phyloP scores from a whole-genome alignment of 2,113 vertebrate species.

The Seriola dumerili region DNA sequence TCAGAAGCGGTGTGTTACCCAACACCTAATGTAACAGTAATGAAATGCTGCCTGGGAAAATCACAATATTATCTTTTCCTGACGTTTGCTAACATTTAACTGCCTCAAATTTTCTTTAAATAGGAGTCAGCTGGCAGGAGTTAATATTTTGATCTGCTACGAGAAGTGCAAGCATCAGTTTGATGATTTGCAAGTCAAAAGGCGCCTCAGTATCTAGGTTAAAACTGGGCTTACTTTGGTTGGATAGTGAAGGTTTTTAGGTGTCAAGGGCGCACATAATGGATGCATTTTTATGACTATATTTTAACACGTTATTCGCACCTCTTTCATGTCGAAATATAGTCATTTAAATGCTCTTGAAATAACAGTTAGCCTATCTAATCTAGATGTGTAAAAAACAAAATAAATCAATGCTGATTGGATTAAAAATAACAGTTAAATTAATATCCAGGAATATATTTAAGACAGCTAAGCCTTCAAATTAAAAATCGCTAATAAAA shows the following conservation, averaged over 20 bases:
- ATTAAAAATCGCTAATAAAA: no score
- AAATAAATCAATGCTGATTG: not conserved
- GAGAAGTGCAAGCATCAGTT: not conserved
- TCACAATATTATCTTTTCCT: not conserved
- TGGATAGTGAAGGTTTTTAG: not conserved
- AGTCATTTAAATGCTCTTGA: not conserved
- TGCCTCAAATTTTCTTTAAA: not conserved
- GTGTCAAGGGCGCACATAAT: not conserved
- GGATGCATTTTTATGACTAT: not conserved
- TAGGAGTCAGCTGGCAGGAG: not conserved
- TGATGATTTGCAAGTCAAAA: slow-evolving; percentile 20
- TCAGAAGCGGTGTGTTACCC: not conserved
- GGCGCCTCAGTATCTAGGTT: not conserved
- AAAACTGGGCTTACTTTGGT: not conserved
- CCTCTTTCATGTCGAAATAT: no score
- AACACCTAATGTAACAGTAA: not conserved
- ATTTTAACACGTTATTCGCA: not conserved
- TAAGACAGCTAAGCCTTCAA: no score
- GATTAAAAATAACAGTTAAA: not conserved
- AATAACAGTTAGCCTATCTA: not conserved
- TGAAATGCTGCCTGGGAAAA: not conserved
- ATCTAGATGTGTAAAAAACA: not conserved
- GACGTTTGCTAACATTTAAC: not conserved
- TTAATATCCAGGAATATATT: no score
- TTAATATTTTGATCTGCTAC: not conserved